phyloP scores from a whole-genome alignment of 2,797 vertebrate species.

The Heteromormyrus szaboi region DNA sequence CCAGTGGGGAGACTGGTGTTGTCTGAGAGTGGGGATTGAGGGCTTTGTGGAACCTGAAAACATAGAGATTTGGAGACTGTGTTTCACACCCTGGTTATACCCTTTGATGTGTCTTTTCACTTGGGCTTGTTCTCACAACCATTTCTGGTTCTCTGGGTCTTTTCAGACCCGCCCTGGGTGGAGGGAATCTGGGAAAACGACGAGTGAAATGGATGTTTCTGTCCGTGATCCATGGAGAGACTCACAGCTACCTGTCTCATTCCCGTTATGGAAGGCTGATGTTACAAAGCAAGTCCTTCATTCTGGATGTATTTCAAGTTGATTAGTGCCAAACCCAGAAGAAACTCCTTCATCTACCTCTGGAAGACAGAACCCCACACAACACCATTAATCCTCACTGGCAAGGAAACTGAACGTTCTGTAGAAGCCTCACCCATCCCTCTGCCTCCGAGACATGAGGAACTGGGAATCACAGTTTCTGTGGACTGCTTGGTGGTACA shows the following conservation, averaged over 20 bases:
- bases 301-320: neutral
- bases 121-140: neutral
- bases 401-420: neutral
- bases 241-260: neutral
- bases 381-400: neutral
- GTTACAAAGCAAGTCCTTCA: neutral
- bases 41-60: neutral
- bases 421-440: neutral
- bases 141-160: neutral
- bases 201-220: neutral
- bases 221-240: neutral
- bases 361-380: neutral
- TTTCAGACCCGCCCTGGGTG: neutral
- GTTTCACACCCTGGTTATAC: neutral
- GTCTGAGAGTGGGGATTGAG: neutral
- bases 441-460: neutral
- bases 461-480: neutral
- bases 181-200: neutral
- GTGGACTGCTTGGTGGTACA: neutral
- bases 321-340: neutral
- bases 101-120: neutral
- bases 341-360: neutral
- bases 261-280: neutral
- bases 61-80: neutral
- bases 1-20: neutral